Evolutionary conservation across 2,113 vertebrate genomes (phyloP).

Genomic region (Hiodon tergisus): DNA sequence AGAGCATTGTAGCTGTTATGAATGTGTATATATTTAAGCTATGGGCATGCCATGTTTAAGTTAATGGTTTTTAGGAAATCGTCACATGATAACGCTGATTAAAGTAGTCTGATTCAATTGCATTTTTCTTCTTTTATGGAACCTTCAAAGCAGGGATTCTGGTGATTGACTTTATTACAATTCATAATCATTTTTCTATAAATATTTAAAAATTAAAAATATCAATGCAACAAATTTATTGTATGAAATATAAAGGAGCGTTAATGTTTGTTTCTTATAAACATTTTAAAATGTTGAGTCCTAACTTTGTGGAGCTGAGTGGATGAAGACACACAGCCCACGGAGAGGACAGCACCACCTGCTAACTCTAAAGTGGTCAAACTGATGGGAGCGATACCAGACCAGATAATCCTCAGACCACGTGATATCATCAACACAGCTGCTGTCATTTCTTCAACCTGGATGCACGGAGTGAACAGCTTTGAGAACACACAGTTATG

Average conservation of each 20-base stretch:
- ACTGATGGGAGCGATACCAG: no score
- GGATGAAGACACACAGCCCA: no score
- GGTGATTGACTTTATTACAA: conserved; percentile 46
- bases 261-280: conserved; percentile 39
- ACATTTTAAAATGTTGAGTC: conserved; percentile 36
- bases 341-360: no score
- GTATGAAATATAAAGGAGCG: conserved; percentile 32
- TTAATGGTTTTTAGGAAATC: conserved; percentile 45
- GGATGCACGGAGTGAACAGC: no score
- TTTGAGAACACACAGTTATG: no score
- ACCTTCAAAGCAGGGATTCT: conserved; percentile 18
- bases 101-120: conserved; percentile 2
- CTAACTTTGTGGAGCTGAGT: neutral
- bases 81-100: conserved; percentile 34
- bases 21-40: conserved; percentile 44
- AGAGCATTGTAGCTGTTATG: conserved; percentile 55
- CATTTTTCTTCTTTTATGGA: neutral
- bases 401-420: no score
- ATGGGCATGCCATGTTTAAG: conserved; percentile 37
- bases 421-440: no score
- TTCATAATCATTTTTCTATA: conserved; percentile 47
- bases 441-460: no score
- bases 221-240: conserved; percentile 40
- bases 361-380: no score
- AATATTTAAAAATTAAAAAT: conserved; percentile 36